Conservation (phyloP, 2,113 vertebrate species). For the Rhinolophus ferrumequinum region DNA sequence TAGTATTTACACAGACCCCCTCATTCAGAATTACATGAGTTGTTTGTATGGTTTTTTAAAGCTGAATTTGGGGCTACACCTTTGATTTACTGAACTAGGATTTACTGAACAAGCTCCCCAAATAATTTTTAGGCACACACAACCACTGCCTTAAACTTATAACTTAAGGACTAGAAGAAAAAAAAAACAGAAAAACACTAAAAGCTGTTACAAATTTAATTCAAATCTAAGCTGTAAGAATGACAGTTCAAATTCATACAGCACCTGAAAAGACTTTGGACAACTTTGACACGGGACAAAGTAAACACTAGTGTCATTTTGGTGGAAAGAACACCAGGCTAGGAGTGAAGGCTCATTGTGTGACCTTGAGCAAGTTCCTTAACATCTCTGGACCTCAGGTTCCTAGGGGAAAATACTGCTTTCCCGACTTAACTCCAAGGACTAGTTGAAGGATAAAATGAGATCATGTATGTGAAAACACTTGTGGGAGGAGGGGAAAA, state of each 20-base stretch:
- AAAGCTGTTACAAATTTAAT: slow-evolving; percentile 43
- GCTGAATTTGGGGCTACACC: background rate
- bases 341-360: slow-evolving; percentile 57
- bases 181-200: background rate
- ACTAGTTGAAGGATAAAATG: slow-evolving; percentile 71
- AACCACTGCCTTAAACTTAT: background rate
- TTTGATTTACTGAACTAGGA: slow-evolving; percentile 45
- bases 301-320: slow-evolving; percentile 47
- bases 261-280: slow-evolving; percentile 33
- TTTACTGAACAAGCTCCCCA: background rate
- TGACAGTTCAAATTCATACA: background rate
- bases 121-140: slow-evolving; percentile 27
- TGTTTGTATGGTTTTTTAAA: background rate
- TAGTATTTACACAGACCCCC: background rate
- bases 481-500: slow-evolving; percentile 70
- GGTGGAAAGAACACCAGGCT: slow-evolving; percentile 38
- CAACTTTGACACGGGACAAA: slow-evolving; percentile 40
- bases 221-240: slow-evolving; percentile 41
- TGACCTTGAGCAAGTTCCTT: slow-evolving; percentile 64
- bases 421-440: slow-evolving; percentile 69
- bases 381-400: slow-evolving; percentile 57
- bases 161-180: background rate
- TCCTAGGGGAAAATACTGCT: slow-evolving; percentile 64
- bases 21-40: background rate
- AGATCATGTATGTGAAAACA: slow-evolving; percentile 74